Base-by-base conservation (phyloP, 1,140 invertebrate genomes). In the Microplitis demolitor region DNA sequence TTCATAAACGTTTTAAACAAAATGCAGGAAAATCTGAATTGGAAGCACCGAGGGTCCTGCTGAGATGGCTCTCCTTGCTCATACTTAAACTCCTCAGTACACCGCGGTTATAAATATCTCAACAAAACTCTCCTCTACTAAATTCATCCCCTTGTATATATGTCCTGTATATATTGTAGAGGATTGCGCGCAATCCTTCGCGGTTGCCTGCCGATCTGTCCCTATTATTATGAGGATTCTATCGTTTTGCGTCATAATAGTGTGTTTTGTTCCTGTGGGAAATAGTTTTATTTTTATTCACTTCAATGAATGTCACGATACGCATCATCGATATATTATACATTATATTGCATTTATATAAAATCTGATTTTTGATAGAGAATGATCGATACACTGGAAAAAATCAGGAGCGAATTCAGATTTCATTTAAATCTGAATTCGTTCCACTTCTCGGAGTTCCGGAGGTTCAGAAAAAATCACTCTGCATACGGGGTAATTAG, bases 1-100 rank as follows among this genome's bases (percentile, higher is more conserved):
- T 82, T 85, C 84, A 85, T 85, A 85, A 85, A 85, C 82, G 80
- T 83, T 85, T 85, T 85, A 85, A 85, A 85, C 81, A 83, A 85
- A 84, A 85, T 85, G 78, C 79, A 66, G 80, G 79, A 83, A 84
- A 85, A 78, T 78, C 74, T 81, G 75, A 82, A 84, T 83, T 81
- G 78, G 75, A 75, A 68, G 66, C 13, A 53, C 8, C 50, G 60
- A 62, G 33, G 34, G 35, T 37, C 11, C 50, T 3, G 4, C 6
- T 6, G 31, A 45, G 54, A 45, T n/a, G n/a, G 24, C 16, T 24
- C 58, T 61, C 13, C 54, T 73, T 73, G 71, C 72, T 73, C 71
- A 45, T 69, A 61, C 68, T 66, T 34, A 39, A 13, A 5, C n/a
- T 54, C 54, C 58, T 13, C 53, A 37, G 9, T 51, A 9, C 53